phyloP scores from a whole-genome alignment of 2,113 vertebrate species.

The Oryzias celebensis region DNA sequence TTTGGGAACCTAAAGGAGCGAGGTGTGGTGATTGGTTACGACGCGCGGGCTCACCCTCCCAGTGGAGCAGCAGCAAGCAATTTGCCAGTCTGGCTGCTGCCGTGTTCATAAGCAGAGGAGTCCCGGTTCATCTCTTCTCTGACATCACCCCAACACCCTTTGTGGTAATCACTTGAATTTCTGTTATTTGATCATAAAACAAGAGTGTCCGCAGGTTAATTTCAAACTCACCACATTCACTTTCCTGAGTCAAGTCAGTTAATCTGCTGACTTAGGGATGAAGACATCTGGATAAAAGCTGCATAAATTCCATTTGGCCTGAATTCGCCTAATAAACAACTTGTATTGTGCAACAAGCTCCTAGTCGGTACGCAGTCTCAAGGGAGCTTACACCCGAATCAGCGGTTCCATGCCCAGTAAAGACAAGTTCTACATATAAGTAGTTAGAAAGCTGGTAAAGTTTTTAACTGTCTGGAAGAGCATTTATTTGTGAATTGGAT shows the following conservation, averaged over 20 bases:
- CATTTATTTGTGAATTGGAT: too few relatives aligned
- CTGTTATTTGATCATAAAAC: neutral
- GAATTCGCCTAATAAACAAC: neutral
- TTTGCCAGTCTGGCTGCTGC: slow-evolving; percentile 89
- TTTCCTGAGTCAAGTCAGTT: neutral
- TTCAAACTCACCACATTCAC: neutral
- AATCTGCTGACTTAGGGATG: neutral
- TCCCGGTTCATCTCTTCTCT: slow-evolving; percentile 91
- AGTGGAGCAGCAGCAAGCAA: slow-evolving; percentile 88
- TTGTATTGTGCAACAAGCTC: neutral
- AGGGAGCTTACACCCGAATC: too few relatives aligned
- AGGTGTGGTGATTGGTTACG: slow-evolving; percentile 91
- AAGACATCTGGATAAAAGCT: slow-evolving; percentile 3
- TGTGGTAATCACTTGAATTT: slow-evolving; percentile 80
- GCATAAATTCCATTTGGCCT: slow-evolving; percentile 45
- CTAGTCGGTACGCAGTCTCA: too few relatives aligned
- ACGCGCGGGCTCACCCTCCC: slow-evolving; percentile 86
- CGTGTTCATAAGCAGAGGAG: slow-evolving; percentile 84
- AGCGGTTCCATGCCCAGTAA: too few relatives aligned
- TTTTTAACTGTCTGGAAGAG: too few relatives aligned
- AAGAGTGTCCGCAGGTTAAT: too few relatives aligned
- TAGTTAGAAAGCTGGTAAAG: too few relatives aligned
- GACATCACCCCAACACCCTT: slow-evolving; percentile 94
- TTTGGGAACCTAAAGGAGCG: slow-evolving; percentile 86
- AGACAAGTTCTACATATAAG: too few relatives aligned